phyloP scores from a whole-genome alignment of 2,113 vertebrate species.

The Aix galericulata region DNA sequence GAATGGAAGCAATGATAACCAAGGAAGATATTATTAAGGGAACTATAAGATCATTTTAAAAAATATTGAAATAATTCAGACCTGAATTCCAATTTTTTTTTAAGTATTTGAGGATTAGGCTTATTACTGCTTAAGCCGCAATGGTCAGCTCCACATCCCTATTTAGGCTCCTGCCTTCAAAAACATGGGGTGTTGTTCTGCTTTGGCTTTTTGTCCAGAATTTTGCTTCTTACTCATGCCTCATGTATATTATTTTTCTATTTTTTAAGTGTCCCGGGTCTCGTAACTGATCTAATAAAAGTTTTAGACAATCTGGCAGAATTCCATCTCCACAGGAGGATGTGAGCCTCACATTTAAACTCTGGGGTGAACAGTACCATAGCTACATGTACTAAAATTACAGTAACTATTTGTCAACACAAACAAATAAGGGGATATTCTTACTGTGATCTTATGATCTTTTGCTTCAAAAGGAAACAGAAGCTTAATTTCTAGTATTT shows the following conservation, averaged over 20 bases:
- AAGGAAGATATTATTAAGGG: neutral
- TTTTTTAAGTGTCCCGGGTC: neutral
- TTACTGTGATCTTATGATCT: neutral
- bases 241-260: neutral
- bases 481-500: slow-evolving; percentile 65
- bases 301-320: neutral
- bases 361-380: neutral
- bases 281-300: neutral
- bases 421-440: neutral
- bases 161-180: neutral
- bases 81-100: neutral
- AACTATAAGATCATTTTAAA: neutral
- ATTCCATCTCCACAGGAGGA: neutral
- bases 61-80: neutral
- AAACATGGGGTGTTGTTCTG: neutral
- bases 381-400: neutral
- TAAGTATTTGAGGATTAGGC: neutral
- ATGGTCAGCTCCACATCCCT: neutral
- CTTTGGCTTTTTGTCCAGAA: neutral
- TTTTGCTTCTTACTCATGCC: neutral
- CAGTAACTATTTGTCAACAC: neutral
- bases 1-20: neutral
- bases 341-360: neutral
- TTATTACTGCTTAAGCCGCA: neutral
- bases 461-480: slow-evolving; percentile 61